Percentiles rank a stretch among this genome's conserved stretches.
Conservation (phyloP, 2,113 vertebrate species). For the Oryzias melastigma region DNA sequence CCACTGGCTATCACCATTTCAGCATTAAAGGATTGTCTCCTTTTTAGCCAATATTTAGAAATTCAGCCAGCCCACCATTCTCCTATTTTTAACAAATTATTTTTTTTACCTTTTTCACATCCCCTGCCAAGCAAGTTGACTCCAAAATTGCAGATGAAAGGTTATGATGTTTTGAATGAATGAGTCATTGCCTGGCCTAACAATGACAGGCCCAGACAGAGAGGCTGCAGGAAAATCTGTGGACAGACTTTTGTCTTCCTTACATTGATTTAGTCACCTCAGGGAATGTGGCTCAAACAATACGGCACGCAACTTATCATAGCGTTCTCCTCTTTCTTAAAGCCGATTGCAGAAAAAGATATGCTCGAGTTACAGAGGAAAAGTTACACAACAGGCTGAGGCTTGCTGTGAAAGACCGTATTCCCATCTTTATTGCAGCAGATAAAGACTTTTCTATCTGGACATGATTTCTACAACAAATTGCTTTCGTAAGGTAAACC, state of each 20-base stretch:
- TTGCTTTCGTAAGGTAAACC: too few species aligned
- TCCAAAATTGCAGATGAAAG: conserved; percentile 37
- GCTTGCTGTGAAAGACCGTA: not conserved
- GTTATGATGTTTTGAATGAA: conserved; percentile 28
- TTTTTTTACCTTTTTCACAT: conserved; percentile 3
- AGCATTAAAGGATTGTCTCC: conserved; percentile 39
- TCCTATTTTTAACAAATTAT: conserved; percentile 18
- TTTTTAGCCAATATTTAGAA: conserved; percentile 19
- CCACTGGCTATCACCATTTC: conserved; percentile 16
- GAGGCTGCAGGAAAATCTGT: conserved; percentile 48
- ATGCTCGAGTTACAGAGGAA: conserved; percentile 18
- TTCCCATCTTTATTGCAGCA: not conserved
- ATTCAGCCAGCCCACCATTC: conserved; percentile 8
- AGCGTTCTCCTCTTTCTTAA: conserved; percentile 38
- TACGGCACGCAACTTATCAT: conserved; percentile 38
- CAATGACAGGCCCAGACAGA: conserved; percentile 32
- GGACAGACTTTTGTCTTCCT: conserved; percentile 59
- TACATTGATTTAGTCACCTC: conserved; percentile 65
- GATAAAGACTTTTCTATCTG: too few species aligned
- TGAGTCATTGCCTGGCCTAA: conserved; percentile 47
- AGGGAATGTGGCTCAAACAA: conserved; percentile 43
- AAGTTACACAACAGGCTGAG: conserved; percentile 2
- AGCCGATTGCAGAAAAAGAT: conserved; percentile 29
- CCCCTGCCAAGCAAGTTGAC: conserved; percentile 20
- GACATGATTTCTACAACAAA: too few species aligned